Percentiles rank a stretch among this genome's conserved stretches.
phyloP scores from a whole-genome alignment of 2,113 vertebrate genomes.

The Anoura caudifer region DNA sequence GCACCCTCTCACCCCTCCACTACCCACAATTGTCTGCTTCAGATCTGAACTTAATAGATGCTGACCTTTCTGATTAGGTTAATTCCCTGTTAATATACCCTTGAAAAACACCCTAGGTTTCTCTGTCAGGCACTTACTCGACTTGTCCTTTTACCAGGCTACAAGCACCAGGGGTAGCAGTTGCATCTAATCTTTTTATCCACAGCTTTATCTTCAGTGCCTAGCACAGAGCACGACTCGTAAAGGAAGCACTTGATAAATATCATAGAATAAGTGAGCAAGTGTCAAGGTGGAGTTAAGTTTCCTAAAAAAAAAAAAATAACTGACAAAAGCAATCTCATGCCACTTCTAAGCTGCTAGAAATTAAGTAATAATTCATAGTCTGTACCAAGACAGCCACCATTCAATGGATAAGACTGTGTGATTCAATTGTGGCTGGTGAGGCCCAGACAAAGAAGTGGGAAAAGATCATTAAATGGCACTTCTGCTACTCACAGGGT shows the following conservation, averaged over 20 bases:
- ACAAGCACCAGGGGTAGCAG: neutral
- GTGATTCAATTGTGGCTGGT: neutral
- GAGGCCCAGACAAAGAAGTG: neutral
- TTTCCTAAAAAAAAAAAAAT: neutral
- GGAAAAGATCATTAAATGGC: neutral
- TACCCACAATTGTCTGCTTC: neutral
- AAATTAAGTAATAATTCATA: neutral
- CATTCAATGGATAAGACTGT: neutral
- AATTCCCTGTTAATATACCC: neutral
- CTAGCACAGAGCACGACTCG: neutral
- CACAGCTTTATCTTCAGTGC: neutral
- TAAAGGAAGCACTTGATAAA: neutral
- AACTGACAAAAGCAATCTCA: neutral
- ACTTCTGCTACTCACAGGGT: neutral
- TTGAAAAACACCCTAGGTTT: neutral
- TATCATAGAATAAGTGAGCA: neutral
- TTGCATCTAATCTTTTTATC: neutral
- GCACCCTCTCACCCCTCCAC: neutral
- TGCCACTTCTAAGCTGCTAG: neutral
- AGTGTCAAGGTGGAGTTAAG: neutral
- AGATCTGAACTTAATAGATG: neutral
- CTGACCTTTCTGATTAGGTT: neutral
- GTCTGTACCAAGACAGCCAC: neutral
- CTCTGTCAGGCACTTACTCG: neutral
- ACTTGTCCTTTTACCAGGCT: neutral